These are phyloP conservation scores for Lamellibrachia luymesi DNA, from an alignment of 1,140 invertebrate species.

Conservation along the genomic window DNA sequence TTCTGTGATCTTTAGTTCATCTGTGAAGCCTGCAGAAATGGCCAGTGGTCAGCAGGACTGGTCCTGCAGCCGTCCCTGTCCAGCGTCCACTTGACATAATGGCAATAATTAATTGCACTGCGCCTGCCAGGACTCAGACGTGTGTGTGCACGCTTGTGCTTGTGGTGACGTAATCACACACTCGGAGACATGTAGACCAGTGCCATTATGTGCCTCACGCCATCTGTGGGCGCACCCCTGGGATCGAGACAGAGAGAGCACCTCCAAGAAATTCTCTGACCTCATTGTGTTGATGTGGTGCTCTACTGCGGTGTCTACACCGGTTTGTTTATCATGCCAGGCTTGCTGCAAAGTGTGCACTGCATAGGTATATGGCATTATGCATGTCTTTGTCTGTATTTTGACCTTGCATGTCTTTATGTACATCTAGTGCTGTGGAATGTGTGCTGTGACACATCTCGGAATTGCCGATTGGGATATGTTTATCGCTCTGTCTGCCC, in stretches of 20 bases:
- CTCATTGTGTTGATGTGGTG: not conserved
- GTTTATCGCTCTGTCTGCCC: not conserved
- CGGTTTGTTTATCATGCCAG: not conserved
- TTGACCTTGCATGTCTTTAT: not conserved
- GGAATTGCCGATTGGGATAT: not conserved
- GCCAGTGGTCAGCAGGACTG: not conserved
- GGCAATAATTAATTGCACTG: not conserved
- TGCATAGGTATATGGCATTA: not conserved
- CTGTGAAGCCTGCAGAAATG: not conserved
- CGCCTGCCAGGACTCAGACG: not conserved
- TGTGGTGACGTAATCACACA: not conserved
- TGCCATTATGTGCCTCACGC: not conserved
- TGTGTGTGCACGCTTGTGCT: not conserved
- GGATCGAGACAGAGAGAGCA: not conserved
- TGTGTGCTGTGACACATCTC: not conserved
- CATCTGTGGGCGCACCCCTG: not conserved
- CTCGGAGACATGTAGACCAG: not conserved
- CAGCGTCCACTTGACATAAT: not conserved
- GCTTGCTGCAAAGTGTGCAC: not conserved
- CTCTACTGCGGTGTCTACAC: not conserved
- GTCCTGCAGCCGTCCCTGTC: not conserved
- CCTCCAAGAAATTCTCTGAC: not conserved
- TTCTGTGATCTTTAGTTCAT: not conserved
- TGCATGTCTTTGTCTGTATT: not conserved
- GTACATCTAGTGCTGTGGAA: not conserved